phyloP scores from a whole-genome alignment of 2,113 vertebrate genomes.

The Seriola rivoliana region DNA sequence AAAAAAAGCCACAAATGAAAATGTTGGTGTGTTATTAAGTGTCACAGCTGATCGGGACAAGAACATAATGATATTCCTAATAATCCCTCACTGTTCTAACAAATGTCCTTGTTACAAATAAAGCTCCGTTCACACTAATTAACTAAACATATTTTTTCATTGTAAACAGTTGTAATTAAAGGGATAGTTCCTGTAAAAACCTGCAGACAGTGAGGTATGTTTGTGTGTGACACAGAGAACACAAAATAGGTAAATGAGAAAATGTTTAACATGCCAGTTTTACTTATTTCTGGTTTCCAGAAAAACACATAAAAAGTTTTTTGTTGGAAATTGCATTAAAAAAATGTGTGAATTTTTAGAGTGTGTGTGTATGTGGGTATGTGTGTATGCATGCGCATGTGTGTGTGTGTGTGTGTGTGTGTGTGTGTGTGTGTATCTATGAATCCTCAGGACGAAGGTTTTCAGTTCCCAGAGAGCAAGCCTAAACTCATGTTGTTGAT shows the following conservation, averaged over 20 bases:
- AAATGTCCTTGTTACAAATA: background rate
- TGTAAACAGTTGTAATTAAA: background rate
- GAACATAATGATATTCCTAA: background rate
- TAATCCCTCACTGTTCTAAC: constrained; percentile 5
- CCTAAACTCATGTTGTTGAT: constrained; percentile 61
- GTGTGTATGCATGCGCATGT: constrained; percentile 9
- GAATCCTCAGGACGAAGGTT: constrained; percentile 12
- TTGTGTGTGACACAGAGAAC: background rate
- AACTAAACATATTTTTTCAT: background rate
- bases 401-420: constrained; percentile 15
- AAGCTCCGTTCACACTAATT: background rate
- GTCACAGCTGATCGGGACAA: constrained; percentile 19
- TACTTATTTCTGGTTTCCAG: background rate
- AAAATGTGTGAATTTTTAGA: background rate
- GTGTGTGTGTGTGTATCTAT: constrained; percentile 1
- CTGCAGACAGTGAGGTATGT: background rate
- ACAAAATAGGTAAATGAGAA: background rate
- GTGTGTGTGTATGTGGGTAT: constrained; percentile 11
- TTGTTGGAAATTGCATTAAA: background rate
- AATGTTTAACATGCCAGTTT: background rate
- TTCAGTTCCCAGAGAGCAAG: constrained; percentile 45
- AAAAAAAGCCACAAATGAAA: constrained; percentile 28
- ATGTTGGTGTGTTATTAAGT: background rate
- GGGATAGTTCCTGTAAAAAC: background rate
- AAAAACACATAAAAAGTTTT: background rate